Conservation (phyloP, 2,888 invertebrate species). For the Drosophila trichaetosa region DNA sequence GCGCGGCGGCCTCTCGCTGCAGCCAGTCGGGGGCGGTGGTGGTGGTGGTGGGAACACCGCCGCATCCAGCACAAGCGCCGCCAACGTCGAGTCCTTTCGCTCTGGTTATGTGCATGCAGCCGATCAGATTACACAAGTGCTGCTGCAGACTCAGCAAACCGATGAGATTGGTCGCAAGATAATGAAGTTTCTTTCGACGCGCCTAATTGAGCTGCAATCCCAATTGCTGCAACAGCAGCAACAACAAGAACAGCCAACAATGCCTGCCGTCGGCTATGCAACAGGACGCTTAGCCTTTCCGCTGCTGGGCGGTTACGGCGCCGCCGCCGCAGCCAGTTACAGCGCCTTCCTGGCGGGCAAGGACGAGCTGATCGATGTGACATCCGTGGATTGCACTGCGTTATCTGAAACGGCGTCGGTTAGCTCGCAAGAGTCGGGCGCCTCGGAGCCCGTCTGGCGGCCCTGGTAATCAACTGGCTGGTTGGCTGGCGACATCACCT, state of each 20-base stretch:
- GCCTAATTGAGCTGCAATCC: slow-evolving; percentile 87
- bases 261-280: slow-evolving; percentile 42
- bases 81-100: slow-evolving; percentile 92
- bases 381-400: slow-evolving; percentile 77
- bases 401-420: slow-evolving; percentile 76
- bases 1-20: slow-evolving; percentile 89
- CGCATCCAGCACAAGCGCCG: slow-evolving; percentile 83
- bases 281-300: slow-evolving; percentile 49
- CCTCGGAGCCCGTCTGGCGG: slow-evolving; percentile 79
- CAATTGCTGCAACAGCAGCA: slow-evolving; percentile 72
- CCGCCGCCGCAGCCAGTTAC: slow-evolving; percentile 64
- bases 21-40: slow-evolving; percentile 43
- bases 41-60: slow-evolving; percentile 20
- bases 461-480: slow-evolving; percentile 73
- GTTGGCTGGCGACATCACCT: slow-evolving; percentile 40
- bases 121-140: slow-evolving; percentile 93
- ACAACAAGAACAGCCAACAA: slow-evolving; percentile 43
- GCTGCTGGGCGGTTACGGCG: slow-evolving; percentile 60
- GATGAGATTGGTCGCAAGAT: slow-evolving; percentile 87
- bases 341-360: slow-evolving; percentile 66
- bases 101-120: slow-evolving; percentile 96
- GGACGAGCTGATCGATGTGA: slow-evolving; percentile 80
- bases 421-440: slow-evolving; percentile 76
- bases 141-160: slow-evolving; percentile 90
- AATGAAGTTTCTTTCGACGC: slow-evolving; percentile 95